Conservation (phyloP, 2,113 vertebrate species). For the Protobothrops mucrosquamatus region DNA sequence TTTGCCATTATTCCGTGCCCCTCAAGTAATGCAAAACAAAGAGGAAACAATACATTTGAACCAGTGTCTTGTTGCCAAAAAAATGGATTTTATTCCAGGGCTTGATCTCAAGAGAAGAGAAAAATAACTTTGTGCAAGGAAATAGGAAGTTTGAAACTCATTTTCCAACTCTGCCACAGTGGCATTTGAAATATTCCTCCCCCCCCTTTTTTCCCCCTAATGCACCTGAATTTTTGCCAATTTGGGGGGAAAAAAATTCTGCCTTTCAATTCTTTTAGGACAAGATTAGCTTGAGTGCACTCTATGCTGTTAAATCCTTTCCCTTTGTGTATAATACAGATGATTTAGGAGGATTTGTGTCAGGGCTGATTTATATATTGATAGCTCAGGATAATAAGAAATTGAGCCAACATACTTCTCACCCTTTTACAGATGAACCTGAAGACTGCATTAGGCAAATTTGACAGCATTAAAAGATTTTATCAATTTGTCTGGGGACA, state of each 20-base stretch:
- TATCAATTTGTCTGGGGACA: conserved; percentile 83
- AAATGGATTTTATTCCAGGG: conserved; percentile 28
- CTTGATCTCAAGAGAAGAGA: conserved; percentile 6
- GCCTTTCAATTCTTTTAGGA: conserved; percentile 55
- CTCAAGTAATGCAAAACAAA: conserved; percentile 24
- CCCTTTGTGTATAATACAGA: conserved; percentile 64
- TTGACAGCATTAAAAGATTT: conserved; percentile 84
- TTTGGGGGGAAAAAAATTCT: conserved; percentile 43
- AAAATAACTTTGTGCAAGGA: conserved; percentile 17
- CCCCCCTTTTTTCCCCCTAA: not conserved
- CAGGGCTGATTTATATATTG: conserved; percentile 82
- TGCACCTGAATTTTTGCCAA: conserved; percentile 33
- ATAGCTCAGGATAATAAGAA: conserved; percentile 83
- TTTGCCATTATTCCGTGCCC: not conserved
- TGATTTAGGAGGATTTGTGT: conserved; percentile 80
- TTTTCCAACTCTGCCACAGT: conserved; percentile 40
- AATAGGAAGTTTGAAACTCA: conserved; percentile 24
- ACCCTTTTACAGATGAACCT: conserved; percentile 84
- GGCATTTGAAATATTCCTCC: conserved; percentile 31
- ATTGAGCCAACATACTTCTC: conserved; percentile 75
- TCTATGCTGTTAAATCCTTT: conserved; percentile 54
- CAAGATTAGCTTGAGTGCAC: conserved; percentile 64
- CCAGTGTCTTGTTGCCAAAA: not conserved
- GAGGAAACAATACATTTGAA: not conserved
- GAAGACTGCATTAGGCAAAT: conserved; percentile 87